Percentiles rank a stretch among this genome's conserved stretches.
Conservation (phyloP, 2,113 vertebrate genomes). For the Psettodes erumei region DNA sequence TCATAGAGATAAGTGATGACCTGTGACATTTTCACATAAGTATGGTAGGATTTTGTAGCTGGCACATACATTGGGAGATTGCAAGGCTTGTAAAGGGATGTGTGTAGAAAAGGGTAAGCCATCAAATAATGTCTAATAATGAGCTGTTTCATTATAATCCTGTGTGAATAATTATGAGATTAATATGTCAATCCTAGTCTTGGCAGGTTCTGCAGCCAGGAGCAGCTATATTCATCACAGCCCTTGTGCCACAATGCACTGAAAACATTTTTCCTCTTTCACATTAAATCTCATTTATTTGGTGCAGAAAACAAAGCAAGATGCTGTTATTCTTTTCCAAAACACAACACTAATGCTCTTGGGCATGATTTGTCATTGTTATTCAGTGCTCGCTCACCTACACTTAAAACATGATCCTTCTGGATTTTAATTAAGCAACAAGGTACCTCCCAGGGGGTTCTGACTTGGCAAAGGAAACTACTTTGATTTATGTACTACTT, state of each 20-base stretch:
- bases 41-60: conserved; percentile 11
- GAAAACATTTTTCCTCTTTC: conserved; percentile 56
- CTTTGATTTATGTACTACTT: conserved; percentile 86
- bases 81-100: conserved; percentile 33
- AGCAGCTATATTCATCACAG: conserved; percentile 65
- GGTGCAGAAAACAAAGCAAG: conserved; percentile 54
- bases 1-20: background rate
- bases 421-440: conserved; percentile 88
- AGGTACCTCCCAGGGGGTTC: conserved; percentile 82
- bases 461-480: conserved; percentile 82
- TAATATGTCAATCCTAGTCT: conserved; percentile 77
- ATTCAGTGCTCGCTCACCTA: conserved; percentile 84
- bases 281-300: conserved; percentile 73
- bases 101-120: conserved; percentile 58
- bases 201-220: conserved; percentile 67
- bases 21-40: conserved; percentile 27
- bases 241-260: conserved; percentile 35
- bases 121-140: conserved; percentile 79
- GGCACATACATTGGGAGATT: conserved; percentile 29
- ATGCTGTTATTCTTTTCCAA: conserved; percentile 70
- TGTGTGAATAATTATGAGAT: conserved; percentile 78
- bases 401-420: conserved; percentile 87
- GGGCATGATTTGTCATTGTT: conserved; percentile 85
- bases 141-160: conserved; percentile 76
- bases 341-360: conserved; percentile 77